Conservation (phyloP, 1,140 invertebrate genomes). For the Drosophila quadrilineata region DNA sequence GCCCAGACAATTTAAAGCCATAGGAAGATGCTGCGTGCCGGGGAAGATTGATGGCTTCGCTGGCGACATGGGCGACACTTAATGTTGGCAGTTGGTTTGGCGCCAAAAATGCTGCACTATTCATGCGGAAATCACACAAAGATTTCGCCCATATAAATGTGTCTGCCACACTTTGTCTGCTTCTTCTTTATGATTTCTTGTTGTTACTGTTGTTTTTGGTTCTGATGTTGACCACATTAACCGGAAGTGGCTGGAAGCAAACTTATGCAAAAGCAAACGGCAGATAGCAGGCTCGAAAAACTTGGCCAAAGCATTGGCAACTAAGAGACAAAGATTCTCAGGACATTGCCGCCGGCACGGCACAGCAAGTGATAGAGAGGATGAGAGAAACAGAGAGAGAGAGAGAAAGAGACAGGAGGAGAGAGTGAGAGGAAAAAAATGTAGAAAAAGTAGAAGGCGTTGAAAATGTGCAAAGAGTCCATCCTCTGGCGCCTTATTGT, state of each 20-base stretch:
- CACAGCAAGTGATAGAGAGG: conserved; percentile 24
- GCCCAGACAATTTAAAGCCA: conserved; percentile 15
- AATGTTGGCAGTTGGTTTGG: conserved; percentile 33
- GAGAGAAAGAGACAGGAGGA: conserved; percentile 2
- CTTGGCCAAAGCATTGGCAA: conserved; percentile 54
- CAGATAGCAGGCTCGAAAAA: conserved; percentile 52
- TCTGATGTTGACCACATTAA: conserved; percentile 64
- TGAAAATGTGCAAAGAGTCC: conserved; percentile 68
- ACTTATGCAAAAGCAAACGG: conserved; percentile 74
- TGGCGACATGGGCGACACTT: conserved; percentile 43
- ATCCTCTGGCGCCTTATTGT: conserved; percentile 67
- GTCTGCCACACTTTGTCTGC: conserved; percentile 49
- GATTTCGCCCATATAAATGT: conserved; percentile 66
- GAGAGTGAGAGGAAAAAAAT: background rate
- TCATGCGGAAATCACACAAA: conserved; percentile 76
- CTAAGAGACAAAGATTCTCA: conserved; percentile 44
- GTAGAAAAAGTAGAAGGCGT: conserved; percentile 39
- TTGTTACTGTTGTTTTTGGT: conserved; percentile 17
- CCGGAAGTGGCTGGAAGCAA: conserved; percentile 65
- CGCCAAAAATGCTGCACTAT: conserved; percentile 30
- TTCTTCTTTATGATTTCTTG: conserved; percentile 48
- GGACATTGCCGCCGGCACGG: conserved; percentile 43
- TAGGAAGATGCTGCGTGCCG: background rate
- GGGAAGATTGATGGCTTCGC: conserved; percentile 57
- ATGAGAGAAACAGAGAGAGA: background rate